These are phyloP conservation scores for Stenichneumon culpator DNA, from an alignment of 2,888 invertebrate genomes.

Conservation along the genomic window DNA sequence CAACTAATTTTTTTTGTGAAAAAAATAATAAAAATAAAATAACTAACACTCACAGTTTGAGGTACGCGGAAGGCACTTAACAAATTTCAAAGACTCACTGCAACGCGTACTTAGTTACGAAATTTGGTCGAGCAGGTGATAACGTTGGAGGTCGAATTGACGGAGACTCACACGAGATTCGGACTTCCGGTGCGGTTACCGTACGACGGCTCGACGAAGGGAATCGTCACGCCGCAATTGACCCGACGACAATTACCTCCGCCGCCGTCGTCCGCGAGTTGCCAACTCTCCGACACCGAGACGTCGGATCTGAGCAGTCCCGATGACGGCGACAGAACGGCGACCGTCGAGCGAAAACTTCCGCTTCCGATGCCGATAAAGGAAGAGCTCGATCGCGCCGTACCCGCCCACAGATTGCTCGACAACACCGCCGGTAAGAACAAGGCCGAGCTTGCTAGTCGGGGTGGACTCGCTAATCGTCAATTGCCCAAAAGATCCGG, in stretches of 20 bases:
- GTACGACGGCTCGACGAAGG: conserved; percentile 91
- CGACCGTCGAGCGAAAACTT: conserved; percentile 90
- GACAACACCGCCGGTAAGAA: conserved; percentile 94
- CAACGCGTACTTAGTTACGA: conserved; percentile 63
- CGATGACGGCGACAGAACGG: conserved; percentile 91
- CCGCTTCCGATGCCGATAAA: conserved; percentile 85
- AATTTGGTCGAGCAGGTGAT: conserved; percentile 78
- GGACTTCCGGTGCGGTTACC: conserved; percentile 94
- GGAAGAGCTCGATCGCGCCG: conserved; percentile 93
- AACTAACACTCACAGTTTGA: conserved; percentile 10
- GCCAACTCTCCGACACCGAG: conserved; percentile 92
- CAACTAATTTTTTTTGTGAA: neutral
- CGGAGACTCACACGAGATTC: conserved; percentile 94
- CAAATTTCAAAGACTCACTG: conserved; percentile 39
- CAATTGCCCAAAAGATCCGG: conserved; percentile 87
- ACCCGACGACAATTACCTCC: conserved; percentile 91
- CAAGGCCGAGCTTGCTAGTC: conserved; percentile 94
- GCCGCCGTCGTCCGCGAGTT: conserved; percentile 85
- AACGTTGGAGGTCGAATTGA: conserved; percentile 81
- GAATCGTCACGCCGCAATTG: conserved; percentile 92
- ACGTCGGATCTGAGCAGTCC: conserved; percentile 93
- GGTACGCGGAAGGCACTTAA: conserved; percentile 10
- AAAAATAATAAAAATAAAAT: neutral
- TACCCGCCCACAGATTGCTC: conserved; percentile 94
- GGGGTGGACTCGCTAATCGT: conserved; percentile 91